Base-by-base conservation (phyloP, 2,888 invertebrate species). In the Erebia ligea region DNA sequence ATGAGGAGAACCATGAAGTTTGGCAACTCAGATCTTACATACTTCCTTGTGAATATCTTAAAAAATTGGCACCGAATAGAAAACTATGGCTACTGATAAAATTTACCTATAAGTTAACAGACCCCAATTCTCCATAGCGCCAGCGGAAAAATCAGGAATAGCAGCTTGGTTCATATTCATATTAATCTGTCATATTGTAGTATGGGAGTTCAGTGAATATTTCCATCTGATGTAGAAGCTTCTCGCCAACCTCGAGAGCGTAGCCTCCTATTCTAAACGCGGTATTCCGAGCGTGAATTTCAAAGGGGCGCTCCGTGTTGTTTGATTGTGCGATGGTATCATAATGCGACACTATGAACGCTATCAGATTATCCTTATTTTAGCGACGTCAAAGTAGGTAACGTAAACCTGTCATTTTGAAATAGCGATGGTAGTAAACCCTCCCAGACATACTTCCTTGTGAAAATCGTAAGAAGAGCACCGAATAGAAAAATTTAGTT, bases 61-160 rank as follows among this genome's bases (percentile, higher is more conserved):
- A 34, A 34, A 6, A 34, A 42, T 1, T 42, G 42, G 9, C 11
- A 42, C 11, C 1, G 42, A 42, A 42, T 42, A 48, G 1, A 48
- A 48, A 48, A 13, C 2, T 48, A 2, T 5, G 13, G 3, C 1
- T 48, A 48, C 0, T 15, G 48, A n/a, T 50, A 21, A 10, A 11
- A 10, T 25, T 73, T 84, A 95, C 95, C 95, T 95, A 90, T 96
- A 97, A 0, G 97, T 97, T 52, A 97, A 94, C 45, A 97, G 91
- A 8, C 97, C 97, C 97, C 97, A 97, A 81, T 97, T 97, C 85
- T 97, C 97, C 97, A 97, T 97, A 70, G 97, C 97, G 69, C 96
- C 96, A 78, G 96, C 95, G 45, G 95, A 94, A 83, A 97, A 97
- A 80, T 97, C 96, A 4, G 97, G 96, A 70, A 97, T 95, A 1